Evolutionary conservation across 2,888 invertebrate genomes (phyloP).

Genomic region (Cerastis rubricosa): DNA sequence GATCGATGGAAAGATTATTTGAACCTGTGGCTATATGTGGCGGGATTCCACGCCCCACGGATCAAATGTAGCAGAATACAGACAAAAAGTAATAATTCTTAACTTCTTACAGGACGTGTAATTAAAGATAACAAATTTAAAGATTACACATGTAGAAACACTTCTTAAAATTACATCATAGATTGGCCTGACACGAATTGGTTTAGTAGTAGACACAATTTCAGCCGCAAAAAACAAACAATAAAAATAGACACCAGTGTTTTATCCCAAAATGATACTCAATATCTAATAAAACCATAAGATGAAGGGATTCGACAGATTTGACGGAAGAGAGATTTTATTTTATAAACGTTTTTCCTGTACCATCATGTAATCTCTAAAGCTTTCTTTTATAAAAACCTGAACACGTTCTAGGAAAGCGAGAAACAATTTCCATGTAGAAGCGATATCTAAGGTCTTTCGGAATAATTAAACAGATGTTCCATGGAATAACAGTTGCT

Average conservation of each 20-base stretch:
- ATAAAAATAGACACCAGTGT: background rate
- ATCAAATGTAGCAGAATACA: background rate
- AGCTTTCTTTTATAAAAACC: conserved; percentile 26
- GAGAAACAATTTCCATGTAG: conserved; percentile 57
- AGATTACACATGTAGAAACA: too few species aligned
- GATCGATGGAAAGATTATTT: background rate
- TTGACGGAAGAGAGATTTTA: background rate
- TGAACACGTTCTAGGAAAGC: conserved; percentile 29
- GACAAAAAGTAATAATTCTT: background rate
- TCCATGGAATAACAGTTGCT: conserved; percentile 78
- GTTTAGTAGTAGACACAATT: background rate
- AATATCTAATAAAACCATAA: background rate
- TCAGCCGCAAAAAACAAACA: background rate
- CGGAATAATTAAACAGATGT: conserved; percentile 84
- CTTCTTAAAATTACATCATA: background rate
- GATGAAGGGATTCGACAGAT: conserved; percentile 4
- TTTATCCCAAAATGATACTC: background rate
- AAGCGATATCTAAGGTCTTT: conserved; percentile 74
- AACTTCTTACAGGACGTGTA: background rate
- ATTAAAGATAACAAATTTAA: too few species aligned
- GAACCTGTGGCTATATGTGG: too few species aligned
- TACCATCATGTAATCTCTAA: conserved; percentile 24
- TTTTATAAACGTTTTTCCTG: background rate
- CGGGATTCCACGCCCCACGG: background rate
- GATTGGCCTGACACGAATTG: too few species aligned